Base-by-base conservation (phyloP, 1,140 invertebrate species). In the Scaptodrosophila lebanonensis region DNA sequence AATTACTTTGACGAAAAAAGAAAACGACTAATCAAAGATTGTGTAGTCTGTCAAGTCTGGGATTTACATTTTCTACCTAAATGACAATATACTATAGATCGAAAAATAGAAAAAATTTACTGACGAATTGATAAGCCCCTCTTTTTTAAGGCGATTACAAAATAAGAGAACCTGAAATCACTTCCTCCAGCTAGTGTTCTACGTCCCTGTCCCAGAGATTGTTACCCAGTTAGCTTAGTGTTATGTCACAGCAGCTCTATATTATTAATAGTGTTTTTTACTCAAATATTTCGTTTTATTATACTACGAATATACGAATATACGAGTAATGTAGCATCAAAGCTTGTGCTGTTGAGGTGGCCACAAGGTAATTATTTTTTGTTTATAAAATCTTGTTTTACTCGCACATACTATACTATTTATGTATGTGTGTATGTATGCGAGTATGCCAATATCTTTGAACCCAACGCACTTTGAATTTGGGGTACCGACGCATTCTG, bases 341-440 rank as follows among this genome's bases (percentile, higher is more conserved):
- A 76, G 65, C 48, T 56, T 54, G 22, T 8, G n/a, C n/a, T n/a
- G n/a, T 52, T 49, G 27, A 18, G 30, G 27, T 32, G 32, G 52
- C 30, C 45, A 66, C 73, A 77, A 77, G 75, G 73, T 79, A 79
- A 79, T 68, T 65, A 65, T 64, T 53, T n/a, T n/a, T 79, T 67
- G 36, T 60, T 59, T 47, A 50, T 29, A 43, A 58, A 57, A 65
- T 62, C 61, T 68, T 48, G 27, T 51, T 49, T 38, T 61, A 58
- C 22, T 53, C 40, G 12, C 27, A 12, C 39, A 17, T 56, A 18
- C 22, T 32, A 22, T 47, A 29, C 44, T 47, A 42, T 52, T 39
- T 63, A 32, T 49, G 22, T 3, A 25, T 25, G 22, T 3, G 3
- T 25, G 3, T 25, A 4, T 25, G 22, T 3, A 25, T 25, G 22